Base-by-base conservation (phyloP, 1,140 invertebrate genomes). In the Solenopsis fugax region DNA sequence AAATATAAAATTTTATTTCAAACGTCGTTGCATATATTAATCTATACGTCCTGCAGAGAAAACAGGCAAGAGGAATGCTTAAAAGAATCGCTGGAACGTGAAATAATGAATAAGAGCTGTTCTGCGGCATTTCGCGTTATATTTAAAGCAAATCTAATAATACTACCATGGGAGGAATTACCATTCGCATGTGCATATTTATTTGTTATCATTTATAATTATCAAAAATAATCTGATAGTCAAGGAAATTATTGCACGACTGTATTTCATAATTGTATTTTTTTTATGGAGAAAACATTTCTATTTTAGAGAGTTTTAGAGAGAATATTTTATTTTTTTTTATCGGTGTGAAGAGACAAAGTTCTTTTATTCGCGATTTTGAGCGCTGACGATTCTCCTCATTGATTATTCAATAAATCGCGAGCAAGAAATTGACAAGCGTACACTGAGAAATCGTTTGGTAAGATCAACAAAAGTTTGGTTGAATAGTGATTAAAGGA, bases 1-100 rank as follows among this genome's bases (percentile, higher is more conserved):
- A 71, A 81, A 54, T 45, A 41, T 29, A 7, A 37, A 82, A 82
- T 75, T 75, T 73, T n/a, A 62, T 75, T 62, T 84, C 29, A 58
- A 48, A 48, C 50, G 45, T n/a, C 13, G 48, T 41, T 45, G 41
- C 62, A 41, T 64, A 16, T 58, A 58, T 56, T 58, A 82, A 69
- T 81, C 50, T 54, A 34, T 45, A 18, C 24, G 29, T 80, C 1
- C 29, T 29, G n/a, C 29, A 50, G 69, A 50, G 69, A 29, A 48
- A 82, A 73, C 54, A 21, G n/a, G 24, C 12, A 13, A 37, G 24
- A 18, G 24, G 13, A 41, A 7, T 7, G 41, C 41, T 82, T 73
- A 58, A 73, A 82, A 82, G 52, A 45, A 48, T 48, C 41, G 41
- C 7, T 58, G 18, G 21, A 34, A 73, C 29, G 54, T 84, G 41